Evolutionary conservation across 2,113 vertebrate genomes (phyloP).

Genomic region (Indicator indicator): DNA sequence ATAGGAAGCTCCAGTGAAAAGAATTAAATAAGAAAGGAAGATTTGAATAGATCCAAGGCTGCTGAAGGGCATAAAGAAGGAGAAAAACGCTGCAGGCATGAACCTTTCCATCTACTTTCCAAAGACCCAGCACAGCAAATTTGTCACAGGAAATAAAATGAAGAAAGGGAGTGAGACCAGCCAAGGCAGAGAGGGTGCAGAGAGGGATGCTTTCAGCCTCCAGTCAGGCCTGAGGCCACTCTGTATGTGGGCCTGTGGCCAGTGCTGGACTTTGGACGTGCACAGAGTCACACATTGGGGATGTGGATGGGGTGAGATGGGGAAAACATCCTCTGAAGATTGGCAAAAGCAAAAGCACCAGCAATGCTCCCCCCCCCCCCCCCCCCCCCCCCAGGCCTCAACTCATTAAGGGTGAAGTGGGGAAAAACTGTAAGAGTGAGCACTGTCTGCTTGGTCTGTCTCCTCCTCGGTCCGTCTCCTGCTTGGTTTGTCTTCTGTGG

Average conservation of each 20-base stretch:
- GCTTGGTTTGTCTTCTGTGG: not conserved
- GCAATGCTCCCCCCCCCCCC: not conserved
- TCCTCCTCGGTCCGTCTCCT: not conserved
- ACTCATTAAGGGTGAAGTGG: fast-evolving
- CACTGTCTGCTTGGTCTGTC: not conserved
- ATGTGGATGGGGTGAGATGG: not conserved
- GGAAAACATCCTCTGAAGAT: not conserved
- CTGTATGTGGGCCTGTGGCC: fast-evolving
- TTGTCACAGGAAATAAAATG: not conserved
- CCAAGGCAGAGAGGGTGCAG: not conserved
- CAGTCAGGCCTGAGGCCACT: fast-evolving
- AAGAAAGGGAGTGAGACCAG: not conserved
- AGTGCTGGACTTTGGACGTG: fast-evolving
- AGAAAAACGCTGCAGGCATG: not conserved
- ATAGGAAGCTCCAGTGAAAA: conserved; percentile 8
- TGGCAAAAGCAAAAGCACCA: not conserved
- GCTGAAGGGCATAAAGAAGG: not conserved
- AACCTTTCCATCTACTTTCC: conserved; percentile 25
- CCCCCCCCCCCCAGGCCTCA: no score
- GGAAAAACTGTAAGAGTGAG: not conserved
- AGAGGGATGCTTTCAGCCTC: not conserved
- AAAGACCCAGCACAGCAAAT: not conserved
- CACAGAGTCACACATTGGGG: fast-evolving
- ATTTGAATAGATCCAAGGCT: conserved; percentile 2
- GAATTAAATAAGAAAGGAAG: not conserved